These are phyloP conservation scores for Scaptomyza caliginosa DNA, from an alignment of 2,888 invertebrate genomes.

Conservation along the genomic window DNA sequence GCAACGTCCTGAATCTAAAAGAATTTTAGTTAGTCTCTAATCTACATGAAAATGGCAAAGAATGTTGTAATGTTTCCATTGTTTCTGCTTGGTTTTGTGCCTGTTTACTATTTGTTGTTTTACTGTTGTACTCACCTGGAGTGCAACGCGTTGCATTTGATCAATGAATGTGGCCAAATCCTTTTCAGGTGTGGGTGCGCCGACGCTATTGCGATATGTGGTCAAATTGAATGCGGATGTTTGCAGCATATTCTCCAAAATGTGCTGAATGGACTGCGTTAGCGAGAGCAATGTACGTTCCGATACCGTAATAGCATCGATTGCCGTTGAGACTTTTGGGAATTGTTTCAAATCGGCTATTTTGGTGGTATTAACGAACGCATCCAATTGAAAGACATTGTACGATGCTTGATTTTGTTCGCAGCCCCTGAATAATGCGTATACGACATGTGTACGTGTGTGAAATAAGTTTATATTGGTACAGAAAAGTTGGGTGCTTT, in stretches of 20 bases:
- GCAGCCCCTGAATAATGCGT: constrained; percentile 86
- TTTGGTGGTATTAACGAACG: constrained; percentile 88
- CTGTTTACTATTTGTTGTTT: background rate
- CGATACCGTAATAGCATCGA: constrained; percentile 82
- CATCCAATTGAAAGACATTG: constrained; percentile 89
- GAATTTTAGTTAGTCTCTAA: too few relatives aligned
- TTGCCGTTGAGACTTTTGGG: constrained; percentile 82
- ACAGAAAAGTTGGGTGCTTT: constrained; percentile 1
- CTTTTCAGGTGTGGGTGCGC: constrained; percentile 84
- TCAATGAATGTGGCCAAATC: constrained; percentile 84
- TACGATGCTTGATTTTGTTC: constrained; percentile 90
- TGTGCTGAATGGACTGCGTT: constrained; percentile 83
- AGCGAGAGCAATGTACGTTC: constrained; percentile 82
- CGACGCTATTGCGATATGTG: constrained; percentile 82
- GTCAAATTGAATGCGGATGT: constrained; percentile 83
- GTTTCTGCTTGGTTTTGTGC: background rate
- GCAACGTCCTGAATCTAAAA: constrained; percentile 87
- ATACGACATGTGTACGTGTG: constrained; percentile 22
- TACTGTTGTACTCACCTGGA: constrained; percentile 79
- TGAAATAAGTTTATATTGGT: background rate
- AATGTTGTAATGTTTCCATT: background rate
- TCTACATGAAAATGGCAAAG: background rate
- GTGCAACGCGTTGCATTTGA: constrained; percentile 84
- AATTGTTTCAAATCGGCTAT: constrained; percentile 84
- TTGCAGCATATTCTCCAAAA: constrained; percentile 83